Base-by-base conservation (phyloP, 2,113 vertebrate species). In the Dicaeum eximium region DNA sequence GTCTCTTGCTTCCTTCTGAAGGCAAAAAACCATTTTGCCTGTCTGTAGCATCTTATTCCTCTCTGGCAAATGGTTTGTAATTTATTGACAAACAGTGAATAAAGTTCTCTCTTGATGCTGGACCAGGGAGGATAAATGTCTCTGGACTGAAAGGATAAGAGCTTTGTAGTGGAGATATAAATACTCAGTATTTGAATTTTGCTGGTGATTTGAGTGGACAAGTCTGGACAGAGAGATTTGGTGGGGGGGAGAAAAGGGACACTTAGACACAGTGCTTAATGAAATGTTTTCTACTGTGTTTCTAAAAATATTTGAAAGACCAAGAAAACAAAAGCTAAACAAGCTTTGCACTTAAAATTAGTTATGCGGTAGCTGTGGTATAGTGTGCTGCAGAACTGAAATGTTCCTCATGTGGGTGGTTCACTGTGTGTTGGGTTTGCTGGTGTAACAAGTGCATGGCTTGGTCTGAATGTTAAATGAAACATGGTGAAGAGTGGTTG, bases 51-150 rank as follows among this genome's bases (percentile, higher is more conserved):
- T 80, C 89, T 87, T 85, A 64, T 54, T 95, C 71, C 30, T 90
- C 22, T 72, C 64, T 90, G 45, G 38, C 33, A 86, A 72, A 79
- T 62, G 77, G 70, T 90, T 95, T 95, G 85, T 90, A 90, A 94
- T 71, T 90, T 37, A 71, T 70, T 93, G 72, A 90, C 6, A 6
- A 93, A 87, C 53, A 78, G 10, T 78, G 60, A 94, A 80, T 95
- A 67, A 94, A 84, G 37, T 92, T 80, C 25, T 80, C 13, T 83
- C 23, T 80, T 48, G 58, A 28, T 71, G 30, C 42, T 91, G 77
- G 85, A 80, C 85, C 72, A 78, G 51, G 64, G 31, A 84, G 44
- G 56, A 78, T 74, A 90, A 92, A 67, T n/a, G 33, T 80, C 58
- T 71, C 25, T 2, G 4, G 14, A 57, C 44, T 64, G 47, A 86